A percentile compares a stretch with the other conserved stretches of the same genome.
phyloP scores from a whole-genome alignment of 2,113 vertebrate species.

The Cricetomys ansorgei region DNA sequence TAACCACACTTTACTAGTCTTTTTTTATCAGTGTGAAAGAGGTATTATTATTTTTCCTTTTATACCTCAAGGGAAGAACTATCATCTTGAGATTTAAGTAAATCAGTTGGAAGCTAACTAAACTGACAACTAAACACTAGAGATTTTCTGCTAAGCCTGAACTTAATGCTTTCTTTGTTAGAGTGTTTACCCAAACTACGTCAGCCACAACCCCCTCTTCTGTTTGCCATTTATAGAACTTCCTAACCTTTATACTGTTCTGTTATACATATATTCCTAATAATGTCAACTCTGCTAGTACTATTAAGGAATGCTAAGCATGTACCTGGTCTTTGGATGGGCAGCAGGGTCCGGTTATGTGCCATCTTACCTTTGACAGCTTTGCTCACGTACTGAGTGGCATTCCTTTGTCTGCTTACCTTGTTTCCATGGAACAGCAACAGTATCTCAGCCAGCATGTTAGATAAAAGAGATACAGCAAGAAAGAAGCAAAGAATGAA shows the following conservation, averaged over 20 bases:
- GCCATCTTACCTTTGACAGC: background rate
- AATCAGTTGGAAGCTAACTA: conserved; percentile 25
- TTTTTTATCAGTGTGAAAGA: background rate
- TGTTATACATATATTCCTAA: background rate
- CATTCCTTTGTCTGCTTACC: background rate
- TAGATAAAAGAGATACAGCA: background rate
- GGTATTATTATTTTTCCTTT: background rate
- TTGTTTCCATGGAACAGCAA: background rate
- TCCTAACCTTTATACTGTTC: background rate
- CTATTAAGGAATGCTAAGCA: background rate
- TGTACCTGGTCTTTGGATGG: background rate
- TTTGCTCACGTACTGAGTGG: background rate
- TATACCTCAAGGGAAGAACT: background rate
- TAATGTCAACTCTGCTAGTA: background rate
- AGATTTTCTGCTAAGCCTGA: conserved; percentile 17
- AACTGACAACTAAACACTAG: background rate
- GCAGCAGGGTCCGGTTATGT: background rate
- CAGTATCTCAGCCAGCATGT: background rate
- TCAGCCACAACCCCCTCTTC: background rate
- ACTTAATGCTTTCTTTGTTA: background rate
- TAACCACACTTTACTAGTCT: conserved; percentile 4
- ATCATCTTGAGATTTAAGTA: background rate
- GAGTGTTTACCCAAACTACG: background rate
- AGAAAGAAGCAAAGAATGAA: background rate
- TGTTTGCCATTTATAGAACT: background rate